Evolutionary conservation across 1,140 invertebrate genomes (phyloP).

Genomic region (Sitobion miscanthi): DNA sequence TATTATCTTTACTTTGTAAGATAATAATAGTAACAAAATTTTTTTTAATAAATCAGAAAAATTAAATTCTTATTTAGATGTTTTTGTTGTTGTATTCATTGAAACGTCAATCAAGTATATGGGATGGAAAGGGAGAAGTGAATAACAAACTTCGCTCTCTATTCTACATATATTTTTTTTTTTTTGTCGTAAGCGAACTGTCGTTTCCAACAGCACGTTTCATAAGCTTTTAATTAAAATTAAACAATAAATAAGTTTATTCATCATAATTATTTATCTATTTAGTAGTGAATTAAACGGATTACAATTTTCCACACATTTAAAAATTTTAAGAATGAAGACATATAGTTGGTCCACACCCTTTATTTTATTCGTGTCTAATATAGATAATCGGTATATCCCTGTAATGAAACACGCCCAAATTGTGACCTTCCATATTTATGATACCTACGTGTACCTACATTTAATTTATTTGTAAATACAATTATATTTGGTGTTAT

Average conservation of each 20-base stretch:
- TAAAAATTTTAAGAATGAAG: background rate
- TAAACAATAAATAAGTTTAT: background rate
- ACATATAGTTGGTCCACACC: background rate
- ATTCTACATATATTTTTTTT: background rate
- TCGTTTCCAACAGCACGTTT: background rate
- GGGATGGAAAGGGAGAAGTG: background rate
- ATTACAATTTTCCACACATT: background rate
- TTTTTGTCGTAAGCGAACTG: background rate
- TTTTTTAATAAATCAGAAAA: background rate
- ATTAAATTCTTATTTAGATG: background rate
- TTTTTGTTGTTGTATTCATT: background rate
- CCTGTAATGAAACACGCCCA: slow-evolving; percentile 42
- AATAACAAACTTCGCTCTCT: background rate
- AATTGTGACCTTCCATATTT: slow-evolving; percentile 32
- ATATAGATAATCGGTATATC: slow-evolving; percentile 12
- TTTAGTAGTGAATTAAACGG: background rate
- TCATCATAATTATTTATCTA: background rate
- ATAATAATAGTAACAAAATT: background rate
- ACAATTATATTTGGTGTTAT: background rate
- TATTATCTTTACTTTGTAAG: background rate
- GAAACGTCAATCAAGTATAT: background rate
- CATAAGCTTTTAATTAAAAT: background rate
- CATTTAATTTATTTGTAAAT: background rate
- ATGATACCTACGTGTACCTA: background rate
- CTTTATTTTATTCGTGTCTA: slow-evolving; percentile 29